These are phyloP conservation scores for Didymodactylos carnosus DNA, from an alignment of 2,888 invertebrate genomes.

Conservation along the genomic window DNA sequence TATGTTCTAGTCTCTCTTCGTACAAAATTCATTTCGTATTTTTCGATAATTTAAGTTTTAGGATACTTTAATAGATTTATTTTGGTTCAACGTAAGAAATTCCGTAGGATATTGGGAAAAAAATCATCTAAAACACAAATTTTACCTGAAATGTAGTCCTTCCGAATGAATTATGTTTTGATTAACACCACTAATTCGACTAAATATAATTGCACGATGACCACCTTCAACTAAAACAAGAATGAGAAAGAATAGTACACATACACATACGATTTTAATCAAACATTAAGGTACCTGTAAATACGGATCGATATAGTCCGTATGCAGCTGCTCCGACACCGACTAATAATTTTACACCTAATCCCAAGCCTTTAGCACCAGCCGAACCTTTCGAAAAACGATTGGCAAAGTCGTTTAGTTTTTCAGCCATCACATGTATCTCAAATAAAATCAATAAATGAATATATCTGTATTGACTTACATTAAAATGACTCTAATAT, in stretches of 20 bases:
- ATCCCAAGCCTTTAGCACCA: constrained; percentile 2
- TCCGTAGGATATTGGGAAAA: no score
- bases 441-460: neutral
- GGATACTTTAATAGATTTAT: no score
- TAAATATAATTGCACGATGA: constrained; percentile 94
- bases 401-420: constrained; percentile 7
- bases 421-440: constrained; percentile 7
- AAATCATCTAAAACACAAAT: no score
- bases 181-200: constrained; percentile 77
- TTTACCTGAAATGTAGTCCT: constrained; percentile 67
- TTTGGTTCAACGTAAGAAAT: no score
- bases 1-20: no score
- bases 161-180: constrained; percentile 65
- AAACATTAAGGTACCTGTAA: neutral
- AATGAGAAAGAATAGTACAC: neutral
- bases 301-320: constrained; percentile 1
- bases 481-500: neutral
- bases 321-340: neutral
- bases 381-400: constrained; percentile 1
- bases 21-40: no score
- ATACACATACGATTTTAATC: neutral
- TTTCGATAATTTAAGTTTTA: no score
- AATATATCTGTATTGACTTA: neutral
- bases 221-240: constrained; percentile 69
- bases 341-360: neutral